Evolutionary conservation across 1,140 invertebrate genomes (phyloP).

Genomic region (Yoshiicerus persimilis): DNA sequence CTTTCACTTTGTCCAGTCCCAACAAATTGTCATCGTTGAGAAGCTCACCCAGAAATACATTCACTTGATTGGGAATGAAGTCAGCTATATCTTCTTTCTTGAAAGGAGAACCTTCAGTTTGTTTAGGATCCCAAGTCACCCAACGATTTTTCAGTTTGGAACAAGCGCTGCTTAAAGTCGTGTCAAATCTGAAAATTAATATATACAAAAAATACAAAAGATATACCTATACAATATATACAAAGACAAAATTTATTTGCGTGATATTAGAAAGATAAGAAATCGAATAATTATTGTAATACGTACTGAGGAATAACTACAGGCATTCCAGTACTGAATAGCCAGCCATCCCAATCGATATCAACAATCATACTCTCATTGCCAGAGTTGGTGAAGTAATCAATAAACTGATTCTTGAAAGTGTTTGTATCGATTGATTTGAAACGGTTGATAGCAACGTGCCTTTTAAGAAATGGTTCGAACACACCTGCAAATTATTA

Average conservation of each 20-base stretch:
- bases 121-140: slow-evolving; percentile 56
- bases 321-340: slow-evolving; percentile 81
- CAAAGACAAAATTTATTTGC: slow-evolving; percentile 29
- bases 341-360: slow-evolving; percentile 86
- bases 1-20: slow-evolving; percentile 63
- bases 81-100: slow-evolving; percentile 57
- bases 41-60: slow-evolving; percentile 72
- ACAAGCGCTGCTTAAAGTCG: slow-evolving; percentile 66
- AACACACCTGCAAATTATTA: slow-evolving; percentile 64
- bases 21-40: slow-evolving; percentile 60
- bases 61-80: slow-evolving; percentile 67
- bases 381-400: slow-evolving; percentile 67
- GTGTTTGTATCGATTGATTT: slow-evolving; percentile 79
- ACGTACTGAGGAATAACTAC: slow-evolving; percentile 77
- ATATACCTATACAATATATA: neutral
- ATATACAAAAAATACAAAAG: neutral
- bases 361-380: slow-evolving; percentile 50
- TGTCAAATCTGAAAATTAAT: slow-evolving; percentile 64
- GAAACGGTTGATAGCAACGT: slow-evolving; percentile 78
- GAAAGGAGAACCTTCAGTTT: slow-evolving; percentile 55
- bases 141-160: slow-evolving; percentile 63
- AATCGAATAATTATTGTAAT: no score
- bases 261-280: neutral
- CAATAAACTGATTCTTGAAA: slow-evolving; percentile 77
- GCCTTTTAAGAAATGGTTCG: slow-evolving; percentile 80